These are phyloP conservation scores for Pipistrellus nathusii DNA, from an alignment of 2,797 vertebrate genomes.

Conservation along the genomic window DNA sequence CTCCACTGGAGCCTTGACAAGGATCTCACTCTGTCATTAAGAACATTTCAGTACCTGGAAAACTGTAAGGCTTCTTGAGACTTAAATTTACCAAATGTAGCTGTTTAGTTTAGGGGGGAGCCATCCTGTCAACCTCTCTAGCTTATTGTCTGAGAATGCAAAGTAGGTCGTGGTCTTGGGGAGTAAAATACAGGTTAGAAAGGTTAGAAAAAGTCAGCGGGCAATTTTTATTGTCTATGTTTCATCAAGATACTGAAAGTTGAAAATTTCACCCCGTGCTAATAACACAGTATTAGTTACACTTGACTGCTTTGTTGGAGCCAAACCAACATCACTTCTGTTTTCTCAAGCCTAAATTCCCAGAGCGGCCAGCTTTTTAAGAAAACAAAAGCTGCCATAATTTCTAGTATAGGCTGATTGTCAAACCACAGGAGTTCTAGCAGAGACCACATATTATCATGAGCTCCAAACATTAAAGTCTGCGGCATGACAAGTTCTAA, in stretches of 20 bases:
- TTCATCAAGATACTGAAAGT: slow-evolving; percentile 87
- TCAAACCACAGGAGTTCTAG: slow-evolving; percentile 78
- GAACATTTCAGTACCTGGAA: slow-evolving; percentile 56
- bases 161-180: slow-evolving; percentile 82
- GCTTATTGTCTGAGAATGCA: slow-evolving; percentile 80
- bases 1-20: not conserved
- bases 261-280: slow-evolving; percentile 87
- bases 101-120: slow-evolving; percentile 60
- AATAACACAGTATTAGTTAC: slow-evolving; percentile 89
- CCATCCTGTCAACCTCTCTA: slow-evolving; percentile 76
- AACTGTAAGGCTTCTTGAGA: slow-evolving; percentile 43
- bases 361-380: slow-evolving; percentile 82
- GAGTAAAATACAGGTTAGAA: slow-evolving; percentile 88
- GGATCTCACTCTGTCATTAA: slow-evolving; percentile 55
- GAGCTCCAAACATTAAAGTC: slow-evolving; percentile 63
- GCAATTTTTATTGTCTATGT: slow-evolving; percentile 86
- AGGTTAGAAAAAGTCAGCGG: slow-evolving; percentile 87
- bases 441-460: slow-evolving; percentile 68
- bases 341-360: slow-evolving; percentile 80
- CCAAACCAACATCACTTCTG: slow-evolving; percentile 82
- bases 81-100: slow-evolving; percentile 56
- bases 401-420: slow-evolving; percentile 75
- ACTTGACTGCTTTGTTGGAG: slow-evolving; percentile 86
- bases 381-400: slow-evolving; percentile 82
- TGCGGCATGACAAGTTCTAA: slow-evolving; percentile 53